Evolutionary conservation across 1,140 invertebrate species (phyloP), one percentile per base, ranked within the genome.

Genomic region (Drosophila navojoa): DNA sequence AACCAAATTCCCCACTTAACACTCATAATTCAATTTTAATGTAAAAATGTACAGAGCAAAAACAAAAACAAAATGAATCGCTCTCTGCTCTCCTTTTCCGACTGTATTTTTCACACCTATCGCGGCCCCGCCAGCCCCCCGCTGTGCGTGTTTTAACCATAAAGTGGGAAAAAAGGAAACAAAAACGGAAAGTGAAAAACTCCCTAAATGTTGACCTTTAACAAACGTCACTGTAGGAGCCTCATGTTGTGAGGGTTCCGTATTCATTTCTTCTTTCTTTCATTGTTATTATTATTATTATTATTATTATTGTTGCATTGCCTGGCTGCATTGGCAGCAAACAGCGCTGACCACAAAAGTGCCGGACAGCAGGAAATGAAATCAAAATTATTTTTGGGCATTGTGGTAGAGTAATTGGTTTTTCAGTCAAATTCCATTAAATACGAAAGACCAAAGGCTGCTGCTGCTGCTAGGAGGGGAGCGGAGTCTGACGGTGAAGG

Each of bases 341-440:
- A 32, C 44, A 7, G 50, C 57, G 60, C 49, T 87, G 75, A 86
- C 81, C 81, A 87, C 81, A 86, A 82, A 87, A 76, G 73, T 76
- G 71, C 62, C 57, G 64, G 59, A 76, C 59, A 49, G 67, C 57
- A 78, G 64, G 57, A 71, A 68, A 85, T 58, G 61, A 85, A 85
- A 87, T 85, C 81, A 67, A 85, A 85, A 87, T 87, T 87, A 87
- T 81, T 85, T 85, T 79, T 66, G 76, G 70, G 50, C 67, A 85
- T 85, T 85, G 81, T 87, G 81, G 82, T 76, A 81, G 77, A 76
- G 76, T 85, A 87, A 85, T 85, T 85, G 81, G 75, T 81, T 85
- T 85, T 66, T 67, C 68, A 72, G 71, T 76, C 77, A 76, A 85
- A 85, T 76, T 84, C 76, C 16, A 38, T 58, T 63, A 63, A 52